These are phyloP conservation scores for Gephyroberyx darwinii DNA, from an alignment of 2,797 vertebrate species.

Conservation along the genomic window DNA sequence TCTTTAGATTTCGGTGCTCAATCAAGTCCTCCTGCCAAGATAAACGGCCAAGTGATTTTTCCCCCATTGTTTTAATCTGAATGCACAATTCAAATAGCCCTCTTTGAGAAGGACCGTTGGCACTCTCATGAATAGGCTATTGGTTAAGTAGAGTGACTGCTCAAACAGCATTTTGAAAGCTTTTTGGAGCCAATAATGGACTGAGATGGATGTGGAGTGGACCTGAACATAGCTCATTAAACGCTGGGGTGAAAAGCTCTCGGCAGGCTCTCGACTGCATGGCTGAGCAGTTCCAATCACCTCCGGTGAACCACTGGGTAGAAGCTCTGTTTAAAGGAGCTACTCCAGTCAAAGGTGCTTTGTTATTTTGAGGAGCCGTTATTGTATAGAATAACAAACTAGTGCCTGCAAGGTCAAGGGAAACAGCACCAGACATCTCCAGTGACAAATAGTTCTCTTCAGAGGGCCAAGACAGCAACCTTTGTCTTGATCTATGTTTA, in stretches of 20 bases:
- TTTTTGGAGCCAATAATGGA: conserved; percentile 72
- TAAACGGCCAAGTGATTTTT: conserved; percentile 14
- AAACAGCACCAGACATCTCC: conserved; percentile 35
- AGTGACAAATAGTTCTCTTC: conserved; percentile 27
- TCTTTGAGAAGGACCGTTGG: conserved; percentile 39
- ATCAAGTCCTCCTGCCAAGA: conserved; percentile 9
- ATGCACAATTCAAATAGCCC: conserved; percentile 42
- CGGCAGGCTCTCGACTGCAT: conserved; percentile 61
- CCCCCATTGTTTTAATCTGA: conserved; percentile 41
- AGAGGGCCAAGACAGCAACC: neutral
- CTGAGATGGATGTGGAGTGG: conserved; percentile 72
- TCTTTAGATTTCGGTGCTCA: conserved; percentile 22
- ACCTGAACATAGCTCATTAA: conserved; percentile 78
- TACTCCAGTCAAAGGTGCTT: conserved; percentile 62
- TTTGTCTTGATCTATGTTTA: neutral
- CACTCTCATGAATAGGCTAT: conserved; percentile 63
- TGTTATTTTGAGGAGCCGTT: conserved; percentile 44
- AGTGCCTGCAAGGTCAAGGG: conserved; percentile 37
- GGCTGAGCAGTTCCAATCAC: conserved; percentile 69
- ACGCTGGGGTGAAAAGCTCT: conserved; percentile 71
- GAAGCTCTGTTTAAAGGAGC: conserved; percentile 48
- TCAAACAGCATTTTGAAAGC: conserved; percentile 73
- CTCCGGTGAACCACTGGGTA: conserved; percentile 56
- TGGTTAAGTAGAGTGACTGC: conserved; percentile 67
- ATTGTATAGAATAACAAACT: conserved; percentile 51